A percentile compares a stretch with the other conserved stretches of the same genome.
Conservation (phyloP, 2,113 vertebrate species). For the Procavia capensis region DNA sequence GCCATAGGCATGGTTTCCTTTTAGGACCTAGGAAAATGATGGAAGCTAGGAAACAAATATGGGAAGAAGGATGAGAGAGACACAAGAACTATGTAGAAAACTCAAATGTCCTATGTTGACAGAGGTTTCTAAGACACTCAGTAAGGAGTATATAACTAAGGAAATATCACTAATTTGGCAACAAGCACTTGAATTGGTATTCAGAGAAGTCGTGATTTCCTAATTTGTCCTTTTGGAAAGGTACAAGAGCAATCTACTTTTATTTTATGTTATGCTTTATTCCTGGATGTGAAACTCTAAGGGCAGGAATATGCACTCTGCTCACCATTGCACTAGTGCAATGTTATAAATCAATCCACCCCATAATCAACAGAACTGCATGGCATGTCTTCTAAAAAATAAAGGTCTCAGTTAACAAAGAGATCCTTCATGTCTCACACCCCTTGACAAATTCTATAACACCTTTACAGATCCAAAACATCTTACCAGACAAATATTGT, state of each 20-base stretch:
- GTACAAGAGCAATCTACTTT: neutral
- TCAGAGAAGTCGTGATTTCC: neutral
- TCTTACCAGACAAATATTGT: neutral
- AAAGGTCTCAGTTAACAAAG: neutral
- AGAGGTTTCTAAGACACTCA: neutral
- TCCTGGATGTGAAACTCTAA: neutral
- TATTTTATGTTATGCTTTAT: neutral
- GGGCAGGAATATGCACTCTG: neutral
- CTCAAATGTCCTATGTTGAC: neutral
- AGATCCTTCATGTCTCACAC: neutral
- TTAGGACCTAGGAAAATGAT: neutral
- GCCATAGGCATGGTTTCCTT: neutral
- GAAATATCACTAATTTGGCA: neutral
- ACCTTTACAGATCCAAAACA: neutral
- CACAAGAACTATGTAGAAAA: neutral
- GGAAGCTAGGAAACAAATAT: neutral
- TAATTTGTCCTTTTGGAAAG: neutral
- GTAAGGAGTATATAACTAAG: neutral
- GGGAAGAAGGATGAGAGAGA: neutral
- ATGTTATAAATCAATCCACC: neutral
- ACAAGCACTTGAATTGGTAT: neutral
- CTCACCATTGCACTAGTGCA: neutral
- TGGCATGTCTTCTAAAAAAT: neutral
- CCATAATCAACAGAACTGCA: neutral
- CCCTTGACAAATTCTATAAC: neutral